Percentiles rank a stretch among this genome's conserved stretches.
Evolutionary conservation across 2,113 vertebrate species (phyloP).

Genomic region (Chloebia gouldiae): DNA sequence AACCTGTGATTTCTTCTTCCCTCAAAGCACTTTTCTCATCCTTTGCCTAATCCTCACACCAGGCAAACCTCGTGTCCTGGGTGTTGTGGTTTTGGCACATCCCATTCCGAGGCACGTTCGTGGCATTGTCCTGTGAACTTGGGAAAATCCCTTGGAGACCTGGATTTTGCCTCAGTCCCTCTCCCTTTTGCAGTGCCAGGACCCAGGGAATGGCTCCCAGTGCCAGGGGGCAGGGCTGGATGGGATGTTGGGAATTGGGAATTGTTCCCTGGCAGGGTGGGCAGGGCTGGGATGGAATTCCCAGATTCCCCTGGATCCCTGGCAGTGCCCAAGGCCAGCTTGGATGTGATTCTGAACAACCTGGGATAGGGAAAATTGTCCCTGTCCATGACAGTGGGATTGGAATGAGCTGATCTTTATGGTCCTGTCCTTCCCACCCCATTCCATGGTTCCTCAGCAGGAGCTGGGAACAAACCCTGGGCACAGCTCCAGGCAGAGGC

Average conservation of each 20-base stretch:
- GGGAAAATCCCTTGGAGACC: background rate
- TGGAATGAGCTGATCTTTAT: fast-evolving
- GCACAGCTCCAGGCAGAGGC: background rate
- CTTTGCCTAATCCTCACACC: background rate
- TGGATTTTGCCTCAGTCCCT: background rate
- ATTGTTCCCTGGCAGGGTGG: background rate
- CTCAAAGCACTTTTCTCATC: background rate
- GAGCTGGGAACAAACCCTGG: background rate
- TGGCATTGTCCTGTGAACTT: background rate
- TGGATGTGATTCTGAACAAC: background rate
- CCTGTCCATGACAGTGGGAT: background rate
- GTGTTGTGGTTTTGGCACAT: background rate
- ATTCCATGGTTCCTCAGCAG: background rate
- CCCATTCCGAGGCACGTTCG: background rate
- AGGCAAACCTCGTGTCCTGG: too few species aligned
- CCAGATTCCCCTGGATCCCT: background rate
- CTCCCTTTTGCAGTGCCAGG: background rate
- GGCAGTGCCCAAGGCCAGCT: background rate
- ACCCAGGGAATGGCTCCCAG: background rate
- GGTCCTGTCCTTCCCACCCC: background rate
- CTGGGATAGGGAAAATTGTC: background rate
- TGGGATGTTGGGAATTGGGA: background rate
- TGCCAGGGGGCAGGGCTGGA: background rate
- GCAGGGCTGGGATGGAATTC: too few species aligned
- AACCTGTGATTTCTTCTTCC: background rate